These are phyloP conservation scores for Lasioglossum marginatum DNA, from an alignment of 2,888 invertebrate genomes.

Conservation along the genomic window DNA sequence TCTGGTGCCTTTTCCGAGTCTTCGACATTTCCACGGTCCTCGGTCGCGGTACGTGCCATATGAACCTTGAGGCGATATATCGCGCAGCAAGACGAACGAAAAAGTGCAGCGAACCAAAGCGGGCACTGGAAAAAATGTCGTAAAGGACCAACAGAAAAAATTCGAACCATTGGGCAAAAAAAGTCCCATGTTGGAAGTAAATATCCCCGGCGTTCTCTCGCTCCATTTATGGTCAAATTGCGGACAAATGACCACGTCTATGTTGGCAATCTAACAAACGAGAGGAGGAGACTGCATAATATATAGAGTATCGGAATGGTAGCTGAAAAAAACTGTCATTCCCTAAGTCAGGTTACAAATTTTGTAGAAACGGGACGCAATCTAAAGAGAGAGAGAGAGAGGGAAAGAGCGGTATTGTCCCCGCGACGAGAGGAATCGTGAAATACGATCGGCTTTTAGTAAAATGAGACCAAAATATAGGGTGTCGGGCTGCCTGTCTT, in stretches of 20 bases:
- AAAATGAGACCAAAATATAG: constrained; percentile 83
- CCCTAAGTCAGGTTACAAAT: constrained; percentile 69
- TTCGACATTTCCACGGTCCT: constrained; percentile 80
- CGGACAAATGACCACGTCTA: constrained; percentile 81
- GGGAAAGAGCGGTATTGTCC: constrained; percentile 63
- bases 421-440: constrained; percentile 76
- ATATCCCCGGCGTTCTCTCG: constrained; percentile 66
- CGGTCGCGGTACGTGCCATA: constrained; percentile 73
- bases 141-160: constrained; percentile 44
- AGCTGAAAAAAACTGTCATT: constrained; percentile 62
- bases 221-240: constrained; percentile 80
- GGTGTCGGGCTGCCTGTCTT: constrained; percentile 68
- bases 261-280: constrained; percentile 55
- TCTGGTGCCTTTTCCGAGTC: constrained; percentile 72
- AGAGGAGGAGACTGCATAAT: constrained; percentile 3
- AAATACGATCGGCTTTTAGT: constrained; percentile 84
- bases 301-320: constrained; percentile 39
- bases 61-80: constrained; percentile 77
- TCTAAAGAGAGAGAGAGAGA: background rate
- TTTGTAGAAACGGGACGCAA: constrained; percentile 57
- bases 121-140: constrained; percentile 19
- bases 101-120: constrained; percentile 38
- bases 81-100: constrained; percentile 40
- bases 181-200: constrained; percentile 62
- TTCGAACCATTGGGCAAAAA: constrained; percentile 45